phyloP scores from a whole-genome alignment of 2,888 invertebrate genomes.

The Caenorhabditis sp. region DNA sequence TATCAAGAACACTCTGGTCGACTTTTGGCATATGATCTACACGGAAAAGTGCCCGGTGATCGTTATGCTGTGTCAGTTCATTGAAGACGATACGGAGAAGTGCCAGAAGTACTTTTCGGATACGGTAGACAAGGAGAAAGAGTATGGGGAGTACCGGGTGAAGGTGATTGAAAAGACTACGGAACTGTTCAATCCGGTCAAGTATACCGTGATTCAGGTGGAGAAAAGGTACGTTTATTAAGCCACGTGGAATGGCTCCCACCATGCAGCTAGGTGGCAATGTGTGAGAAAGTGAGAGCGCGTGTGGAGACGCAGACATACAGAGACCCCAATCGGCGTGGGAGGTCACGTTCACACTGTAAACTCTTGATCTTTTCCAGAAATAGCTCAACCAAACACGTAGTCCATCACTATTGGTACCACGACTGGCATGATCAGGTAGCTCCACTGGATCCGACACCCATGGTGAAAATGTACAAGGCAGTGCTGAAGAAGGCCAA shows the following conservation, averaged over 20 bases:
- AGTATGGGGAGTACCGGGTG: conserved; percentile 52
- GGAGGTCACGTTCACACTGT: too few species aligned
- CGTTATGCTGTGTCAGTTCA: conserved; percentile 59
- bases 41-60: conserved; percentile 55
- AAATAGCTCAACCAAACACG: conserved; percentile 17
- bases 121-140: not conserved
- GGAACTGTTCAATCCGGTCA: conserved; percentile 50
- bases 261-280: too few species aligned
- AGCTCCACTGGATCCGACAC: conserved; percentile 56
- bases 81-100: conserved; percentile 49
- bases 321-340: too few species aligned
- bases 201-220: conserved; percentile 30
- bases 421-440: conserved; percentile 63
- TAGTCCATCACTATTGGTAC: conserved; percentile 55
- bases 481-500: conserved; percentile 28
- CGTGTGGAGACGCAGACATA: too few species aligned
- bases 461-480: conserved; percentile 46
- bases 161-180: conserved; percentile 34
- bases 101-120: conserved; percentile 37
- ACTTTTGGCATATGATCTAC: conserved; percentile 66
- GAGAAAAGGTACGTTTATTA: conserved; percentile 46
- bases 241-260: too few species aligned
- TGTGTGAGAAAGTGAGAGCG: too few species aligned
- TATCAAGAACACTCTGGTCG: conserved; percentile 37
- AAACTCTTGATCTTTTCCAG: conserved; percentile 8